These are phyloP conservation scores for Pavo muticus DNA, from an alignment of 2,113 vertebrate genomes.

Conservation along the genomic window DNA sequence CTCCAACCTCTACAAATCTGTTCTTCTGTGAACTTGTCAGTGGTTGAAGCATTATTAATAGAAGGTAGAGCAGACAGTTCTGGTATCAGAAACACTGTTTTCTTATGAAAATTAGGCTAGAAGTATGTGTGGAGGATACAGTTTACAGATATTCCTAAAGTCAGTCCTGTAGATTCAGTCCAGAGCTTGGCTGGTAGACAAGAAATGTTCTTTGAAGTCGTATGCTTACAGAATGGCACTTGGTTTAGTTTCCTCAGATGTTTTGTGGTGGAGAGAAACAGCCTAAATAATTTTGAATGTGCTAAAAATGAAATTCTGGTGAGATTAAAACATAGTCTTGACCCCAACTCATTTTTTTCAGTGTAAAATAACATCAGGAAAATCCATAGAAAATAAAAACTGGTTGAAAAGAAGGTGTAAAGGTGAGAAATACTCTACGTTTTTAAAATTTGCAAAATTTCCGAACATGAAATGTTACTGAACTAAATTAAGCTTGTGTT, in stretches of 20 bases:
- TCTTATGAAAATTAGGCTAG: background rate
- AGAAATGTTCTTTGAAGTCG: background rate
- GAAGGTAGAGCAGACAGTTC: background rate
- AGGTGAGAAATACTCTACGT: background rate
- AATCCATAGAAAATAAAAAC: background rate
- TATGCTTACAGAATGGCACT: background rate
- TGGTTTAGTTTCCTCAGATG: background rate
- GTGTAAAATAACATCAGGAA: background rate
- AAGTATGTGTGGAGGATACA: background rate
- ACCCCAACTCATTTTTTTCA: background rate
- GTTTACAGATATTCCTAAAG: background rate
- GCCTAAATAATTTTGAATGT: background rate
- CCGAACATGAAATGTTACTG: background rate
- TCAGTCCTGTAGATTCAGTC: background rate
- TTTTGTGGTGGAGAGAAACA: background rate
- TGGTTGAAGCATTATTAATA: background rate
- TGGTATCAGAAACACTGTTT: background rate
- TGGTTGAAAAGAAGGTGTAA: background rate
- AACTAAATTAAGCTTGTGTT: background rate
- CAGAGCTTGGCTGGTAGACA: background rate
- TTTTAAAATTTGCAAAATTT: fast-evolving
- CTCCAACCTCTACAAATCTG: no score
- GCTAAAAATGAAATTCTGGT: background rate
- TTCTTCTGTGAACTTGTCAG: background rate
- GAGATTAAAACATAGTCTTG: background rate